Conservation (phyloP, 1,140 invertebrate genomes). For the Aphaenogaster ashmeadi region DNA sequence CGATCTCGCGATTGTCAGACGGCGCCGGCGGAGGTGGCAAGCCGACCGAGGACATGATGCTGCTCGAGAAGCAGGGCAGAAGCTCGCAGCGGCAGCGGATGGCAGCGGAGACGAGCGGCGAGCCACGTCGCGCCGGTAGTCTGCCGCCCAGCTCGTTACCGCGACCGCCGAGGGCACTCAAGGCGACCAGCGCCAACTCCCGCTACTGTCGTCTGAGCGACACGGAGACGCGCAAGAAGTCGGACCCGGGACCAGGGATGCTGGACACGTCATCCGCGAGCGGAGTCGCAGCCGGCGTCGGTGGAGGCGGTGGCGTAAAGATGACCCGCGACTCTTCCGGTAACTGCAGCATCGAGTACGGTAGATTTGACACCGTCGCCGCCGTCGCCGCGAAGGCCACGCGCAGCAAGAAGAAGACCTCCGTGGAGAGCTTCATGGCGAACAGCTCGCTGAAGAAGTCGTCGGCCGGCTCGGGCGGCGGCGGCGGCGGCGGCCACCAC, state of each 20-base stretch:
- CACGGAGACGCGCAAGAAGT: constrained; percentile 87
- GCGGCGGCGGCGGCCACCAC: constrained; percentile 33
- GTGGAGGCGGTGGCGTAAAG: constrained; percentile 63
- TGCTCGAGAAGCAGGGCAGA: constrained; percentile 92
- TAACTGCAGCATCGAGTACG: constrained; percentile 84
- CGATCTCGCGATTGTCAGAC: constrained; percentile 83
- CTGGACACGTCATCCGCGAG: constrained; percentile 69
- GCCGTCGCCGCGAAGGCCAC: constrained; percentile 75
- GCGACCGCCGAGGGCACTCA: constrained; percentile 89
- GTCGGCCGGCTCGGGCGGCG: background rate
- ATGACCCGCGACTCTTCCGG: constrained; percentile 79
- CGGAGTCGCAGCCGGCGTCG: background rate
- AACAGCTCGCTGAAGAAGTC: constrained; percentile 81
- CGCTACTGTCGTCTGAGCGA: constrained; percentile 89
- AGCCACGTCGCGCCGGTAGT: constrained; percentile 86
- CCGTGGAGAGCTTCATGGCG: constrained; percentile 79
- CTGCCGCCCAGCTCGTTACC: constrained; percentile 90
- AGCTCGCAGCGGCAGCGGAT: constrained; percentile 92
- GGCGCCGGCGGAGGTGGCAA: constrained; percentile 72
- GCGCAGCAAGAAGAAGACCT: constrained; percentile 86
- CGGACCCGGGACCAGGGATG: constrained; percentile 80
- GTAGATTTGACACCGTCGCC: constrained; percentile 77
- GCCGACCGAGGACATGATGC: constrained; percentile 90
- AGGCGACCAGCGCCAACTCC: constrained; percentile 85
- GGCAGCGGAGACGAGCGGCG: constrained; percentile 83